Evolutionary conservation across 2,113 vertebrate species (phyloP), one percentile per base, ranked within the genome.

Genomic region (Chaetodon trifascialis): DNA sequence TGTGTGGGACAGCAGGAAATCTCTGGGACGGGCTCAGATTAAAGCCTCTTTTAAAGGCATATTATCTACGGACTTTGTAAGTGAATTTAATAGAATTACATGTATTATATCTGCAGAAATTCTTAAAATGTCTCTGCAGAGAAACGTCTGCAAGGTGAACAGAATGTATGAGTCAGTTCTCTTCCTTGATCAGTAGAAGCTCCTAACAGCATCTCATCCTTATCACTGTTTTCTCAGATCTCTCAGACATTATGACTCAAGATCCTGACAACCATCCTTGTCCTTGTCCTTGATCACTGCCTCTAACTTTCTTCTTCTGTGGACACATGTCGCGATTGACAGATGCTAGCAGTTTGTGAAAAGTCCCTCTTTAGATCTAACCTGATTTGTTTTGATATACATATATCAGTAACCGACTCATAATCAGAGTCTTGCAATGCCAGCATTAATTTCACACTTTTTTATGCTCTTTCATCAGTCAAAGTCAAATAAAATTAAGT

Each of bases 231-330:
- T 59, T 54, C 21, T 59, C 44, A 10, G 40, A 66, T 25, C n/a
- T 49, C 44, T 56, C 62, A 23, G 4, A 56, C 40, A 8, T 56
- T n/a, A 42, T 86, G 83, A 88, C 42, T 75, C 47, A 76, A 49
- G 30, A 23, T 23, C 8, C 23, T 11, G 8, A 73, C 54, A 70
- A 2, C 46, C 59, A 65, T 56, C 21, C 30, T 42, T 23, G 30
- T 2, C 16, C 30, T 2, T 7, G 4, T 49, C 63, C 30, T 67
- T 10, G n/a, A 76, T 86, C 38, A 15, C 51, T 23, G 30, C 46
- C 44, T 80, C 19, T 14, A 7, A 49, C 0, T 47, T 2, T 62
- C 55, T 51, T n/a, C 58, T 68, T 42, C 75, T 66, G n/a, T 68
- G 68, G 80, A 66, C 46, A 71, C n/a, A 0, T 38, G 47, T 65